A percentile compares a stretch with the other conserved stretches of the same genome.
Conservation (phyloP, 2,888 invertebrate genomes). For the Mythimna vitellina region DNA sequence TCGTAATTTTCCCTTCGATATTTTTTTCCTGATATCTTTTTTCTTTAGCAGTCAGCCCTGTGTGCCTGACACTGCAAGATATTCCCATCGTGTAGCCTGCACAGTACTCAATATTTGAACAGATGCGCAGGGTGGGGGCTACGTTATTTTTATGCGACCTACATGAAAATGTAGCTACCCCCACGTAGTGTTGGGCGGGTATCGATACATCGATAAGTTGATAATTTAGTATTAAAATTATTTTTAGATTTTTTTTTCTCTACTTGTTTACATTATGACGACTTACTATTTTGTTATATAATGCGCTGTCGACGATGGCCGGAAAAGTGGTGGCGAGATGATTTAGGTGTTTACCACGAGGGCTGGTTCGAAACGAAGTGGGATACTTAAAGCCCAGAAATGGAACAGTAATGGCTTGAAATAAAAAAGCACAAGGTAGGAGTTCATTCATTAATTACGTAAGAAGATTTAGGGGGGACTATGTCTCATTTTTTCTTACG, state of each 20-base stretch:
- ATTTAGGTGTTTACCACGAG: too few species aligned
- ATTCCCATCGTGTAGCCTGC: conserved; percentile 55
- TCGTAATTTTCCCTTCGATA: conserved; percentile 11
- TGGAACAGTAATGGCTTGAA: too few species aligned
- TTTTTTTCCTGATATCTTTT: conserved; percentile 15
- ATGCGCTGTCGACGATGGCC: too few species aligned
- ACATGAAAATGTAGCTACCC: conserved; percentile 86
- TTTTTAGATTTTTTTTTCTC: not conserved
- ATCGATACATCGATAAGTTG: conserved; percentile 51
- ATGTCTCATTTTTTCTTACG: too few species aligned
- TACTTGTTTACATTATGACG: too few species aligned
- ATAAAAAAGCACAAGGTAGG: too few species aligned
- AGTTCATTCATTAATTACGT: too few species aligned
- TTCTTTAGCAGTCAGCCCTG: conserved; percentile 43
- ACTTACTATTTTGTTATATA: too few species aligned
- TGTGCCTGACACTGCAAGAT: conserved; percentile 47
- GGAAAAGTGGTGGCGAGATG: too few species aligned
- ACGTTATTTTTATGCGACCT: conserved; percentile 88
- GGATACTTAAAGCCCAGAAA: too few species aligned
- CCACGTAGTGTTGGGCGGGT: conserved; percentile 69
- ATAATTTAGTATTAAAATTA: not conserved
- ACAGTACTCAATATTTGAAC: conserved; percentile 88
- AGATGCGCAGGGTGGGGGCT: conserved; percentile 86
- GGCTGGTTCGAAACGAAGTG: too few species aligned
- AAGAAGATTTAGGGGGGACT: too few species aligned